Conservation (phyloP, 92 coral and sea anemone species). For the Siderastrea radians region DNA sequence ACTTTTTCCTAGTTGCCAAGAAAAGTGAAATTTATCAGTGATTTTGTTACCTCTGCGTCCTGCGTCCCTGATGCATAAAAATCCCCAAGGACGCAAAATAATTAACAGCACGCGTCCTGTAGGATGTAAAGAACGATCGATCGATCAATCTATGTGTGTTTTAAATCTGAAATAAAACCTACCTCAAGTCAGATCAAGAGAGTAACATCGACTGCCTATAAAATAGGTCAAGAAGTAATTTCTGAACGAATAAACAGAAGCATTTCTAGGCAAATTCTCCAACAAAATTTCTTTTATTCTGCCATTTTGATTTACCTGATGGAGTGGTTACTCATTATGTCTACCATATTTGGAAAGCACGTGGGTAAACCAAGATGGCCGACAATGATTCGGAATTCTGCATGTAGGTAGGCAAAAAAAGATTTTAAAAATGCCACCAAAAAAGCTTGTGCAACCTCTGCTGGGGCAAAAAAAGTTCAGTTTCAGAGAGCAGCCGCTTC, state of each 20-base stretch:
- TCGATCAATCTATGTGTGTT: not conserved
- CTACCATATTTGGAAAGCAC: not conserved
- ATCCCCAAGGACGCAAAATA: not conserved
- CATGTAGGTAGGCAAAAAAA: not conserved
- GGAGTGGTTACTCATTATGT: not conserved
- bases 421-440: not conserved
- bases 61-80: too few relatives aligned
- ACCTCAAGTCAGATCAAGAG: not conserved
- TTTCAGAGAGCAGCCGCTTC: not conserved
- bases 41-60: too few relatives aligned
- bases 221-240: constrained; percentile 3
- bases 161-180: not conserved
- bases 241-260: not conserved
- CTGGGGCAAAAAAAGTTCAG: not conserved
- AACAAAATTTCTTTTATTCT: not conserved
- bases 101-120: not conserved
- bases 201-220: constrained; percentile 1
- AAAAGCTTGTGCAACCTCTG: not conserved
- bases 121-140: not conserved
- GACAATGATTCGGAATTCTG: not conserved
- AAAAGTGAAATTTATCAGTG: too few relatives aligned
- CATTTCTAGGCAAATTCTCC: constrained; percentile 4
- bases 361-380: not conserved
- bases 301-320: constrained; percentile 2
- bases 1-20: too few relatives aligned